Evolutionary conservation across 2,797 vertebrate species (phyloP).

Genomic region (Chiloscyllium punctatum): DNA sequence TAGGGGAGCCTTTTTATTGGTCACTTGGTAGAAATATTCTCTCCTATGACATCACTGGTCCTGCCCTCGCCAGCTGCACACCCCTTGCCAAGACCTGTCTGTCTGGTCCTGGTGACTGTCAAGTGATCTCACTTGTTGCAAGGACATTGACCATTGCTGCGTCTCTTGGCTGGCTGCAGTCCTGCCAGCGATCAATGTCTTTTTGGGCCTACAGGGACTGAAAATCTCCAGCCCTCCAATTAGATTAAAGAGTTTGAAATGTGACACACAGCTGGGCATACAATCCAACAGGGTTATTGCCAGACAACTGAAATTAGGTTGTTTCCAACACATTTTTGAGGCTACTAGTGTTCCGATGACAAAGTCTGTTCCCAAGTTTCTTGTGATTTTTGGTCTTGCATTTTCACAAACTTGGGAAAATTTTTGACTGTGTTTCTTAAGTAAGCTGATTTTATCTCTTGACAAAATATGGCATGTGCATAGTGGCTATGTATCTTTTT

Average conservation of each 20-base stretch:
- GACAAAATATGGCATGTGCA: not conserved
- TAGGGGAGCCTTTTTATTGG: too few species aligned
- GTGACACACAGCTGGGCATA: not conserved
- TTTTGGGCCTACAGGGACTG: too few species aligned
- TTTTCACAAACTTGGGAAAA: too few species aligned
- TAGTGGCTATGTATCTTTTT: not conserved
- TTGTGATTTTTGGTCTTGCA: not conserved
- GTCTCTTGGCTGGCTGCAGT: too few species aligned
- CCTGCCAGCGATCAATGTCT: too few species aligned
- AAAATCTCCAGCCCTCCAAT: not conserved
- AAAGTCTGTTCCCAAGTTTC: not conserved
- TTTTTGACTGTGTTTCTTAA: conserved; percentile 1
- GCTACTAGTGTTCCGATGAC: not conserved
- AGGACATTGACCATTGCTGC: too few species aligned
- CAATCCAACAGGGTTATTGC: not conserved
- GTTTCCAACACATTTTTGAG: not conserved
- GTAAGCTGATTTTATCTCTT: not conserved
- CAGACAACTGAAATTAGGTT: not conserved
- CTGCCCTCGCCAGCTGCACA: too few species aligned
- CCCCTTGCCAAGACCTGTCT: too few species aligned
- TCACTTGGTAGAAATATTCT: too few species aligned
- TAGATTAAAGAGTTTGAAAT: not conserved
- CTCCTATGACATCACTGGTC: too few species aligned
- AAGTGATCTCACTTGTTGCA: too few species aligned
- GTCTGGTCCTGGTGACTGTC: too few species aligned